Evolutionary conservation across 92 coral and sea anemone genomes (phyloP).

Genomic region (Epizoanthus scotinus): DNA sequence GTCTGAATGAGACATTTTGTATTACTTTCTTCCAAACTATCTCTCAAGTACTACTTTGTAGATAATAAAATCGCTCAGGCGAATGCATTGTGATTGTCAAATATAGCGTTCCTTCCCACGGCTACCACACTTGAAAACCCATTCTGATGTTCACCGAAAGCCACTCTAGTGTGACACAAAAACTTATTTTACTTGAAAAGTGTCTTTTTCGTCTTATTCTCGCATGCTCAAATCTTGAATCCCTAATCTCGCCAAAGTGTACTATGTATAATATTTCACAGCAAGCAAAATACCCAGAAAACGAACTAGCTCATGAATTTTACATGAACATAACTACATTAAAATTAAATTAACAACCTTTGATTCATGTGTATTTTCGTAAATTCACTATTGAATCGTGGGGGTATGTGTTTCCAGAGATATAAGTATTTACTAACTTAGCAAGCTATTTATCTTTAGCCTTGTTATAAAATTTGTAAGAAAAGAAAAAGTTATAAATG

Average conservation of each 20-base stretch:
- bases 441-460: too few relatives aligned
- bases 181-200: background rate
- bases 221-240: background rate
- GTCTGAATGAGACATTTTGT: background rate
- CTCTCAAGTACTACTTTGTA: background rate
- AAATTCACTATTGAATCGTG: constrained; percentile 1
- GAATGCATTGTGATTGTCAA: constrained; percentile 26
- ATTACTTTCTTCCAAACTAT: background rate
- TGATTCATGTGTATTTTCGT: constrained; percentile 35
- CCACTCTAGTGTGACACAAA: constrained; percentile 7
- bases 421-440: background rate
- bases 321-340: constrained; percentile 23
- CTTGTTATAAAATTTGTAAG: too few relatives aligned
- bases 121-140: constrained; percentile 9
- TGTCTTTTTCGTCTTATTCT: background rate
- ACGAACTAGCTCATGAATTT: constrained; percentile 11
- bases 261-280: constrained; percentile 4
- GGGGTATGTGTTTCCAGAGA: background rate
- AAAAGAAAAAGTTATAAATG: too few relatives aligned
- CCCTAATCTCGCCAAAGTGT: constrained; percentile 1
- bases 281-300: background rate
- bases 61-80: constrained; percentile 1
- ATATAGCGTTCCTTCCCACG: background rate
- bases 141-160: constrained; percentile 8
- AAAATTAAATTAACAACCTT: constrained; percentile 36